Conservation (phyloP, 1,140 invertebrate genomes). For the Babylonia areolata region DNA sequence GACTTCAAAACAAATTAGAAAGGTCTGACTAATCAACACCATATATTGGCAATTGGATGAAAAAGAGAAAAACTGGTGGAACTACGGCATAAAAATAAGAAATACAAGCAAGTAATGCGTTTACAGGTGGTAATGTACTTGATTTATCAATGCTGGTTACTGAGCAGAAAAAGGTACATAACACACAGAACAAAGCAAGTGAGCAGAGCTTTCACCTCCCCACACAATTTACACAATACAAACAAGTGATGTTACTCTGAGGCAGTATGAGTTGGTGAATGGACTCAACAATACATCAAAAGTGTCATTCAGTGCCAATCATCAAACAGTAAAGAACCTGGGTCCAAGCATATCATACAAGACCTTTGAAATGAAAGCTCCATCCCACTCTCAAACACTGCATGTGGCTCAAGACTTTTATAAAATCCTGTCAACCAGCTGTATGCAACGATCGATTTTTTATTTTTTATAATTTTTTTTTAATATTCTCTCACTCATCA, state of each 20-base stretch:
- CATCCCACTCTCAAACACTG: neutral
- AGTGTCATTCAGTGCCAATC: neutral
- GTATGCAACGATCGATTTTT: no score
- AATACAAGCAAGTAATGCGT: neutral
- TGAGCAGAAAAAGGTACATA: neutral
- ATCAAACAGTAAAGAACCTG: neutral
- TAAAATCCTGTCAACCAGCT: no score
- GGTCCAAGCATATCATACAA: neutral
- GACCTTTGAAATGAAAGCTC: conserved; percentile 6
- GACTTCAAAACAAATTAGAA: no score
- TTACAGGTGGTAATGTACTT: neutral
- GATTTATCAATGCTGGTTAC: neutral
- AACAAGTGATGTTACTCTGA: neutral
- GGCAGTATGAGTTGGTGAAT: neutral
- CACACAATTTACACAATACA: neutral
- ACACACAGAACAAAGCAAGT: neutral
- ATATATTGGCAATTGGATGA: no score
- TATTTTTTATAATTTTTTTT: no score
- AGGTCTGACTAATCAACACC: no score
- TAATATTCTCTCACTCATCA: no score
- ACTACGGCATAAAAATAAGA: neutral
- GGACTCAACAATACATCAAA: neutral
- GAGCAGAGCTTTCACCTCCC: neutral
- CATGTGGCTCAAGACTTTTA: neutral
- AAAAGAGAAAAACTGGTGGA: no score